Conservation (phyloP, 2,113 vertebrate species). For the Panthera leo region DNA sequence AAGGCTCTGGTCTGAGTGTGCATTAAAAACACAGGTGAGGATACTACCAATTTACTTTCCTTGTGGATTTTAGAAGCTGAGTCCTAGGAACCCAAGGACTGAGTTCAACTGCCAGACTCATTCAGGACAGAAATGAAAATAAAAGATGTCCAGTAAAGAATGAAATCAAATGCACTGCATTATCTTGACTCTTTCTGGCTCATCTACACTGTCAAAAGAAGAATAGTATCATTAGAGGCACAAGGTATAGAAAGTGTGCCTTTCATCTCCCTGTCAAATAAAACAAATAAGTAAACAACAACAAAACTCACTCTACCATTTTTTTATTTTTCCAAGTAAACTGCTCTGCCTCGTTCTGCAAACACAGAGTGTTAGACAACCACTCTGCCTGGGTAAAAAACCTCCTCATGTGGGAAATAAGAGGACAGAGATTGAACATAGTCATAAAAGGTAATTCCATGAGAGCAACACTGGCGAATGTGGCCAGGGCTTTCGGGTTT, state of each 20-base stretch:
- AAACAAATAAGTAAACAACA: background rate
- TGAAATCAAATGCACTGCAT: background rate
- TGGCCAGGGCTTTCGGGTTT: background rate
- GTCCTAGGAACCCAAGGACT: background rate
- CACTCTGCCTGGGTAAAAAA: background rate
- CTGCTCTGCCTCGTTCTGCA: background rate
- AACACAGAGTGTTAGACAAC: background rate
- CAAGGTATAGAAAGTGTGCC: background rate
- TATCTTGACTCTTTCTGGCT: background rate
- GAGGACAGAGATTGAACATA: background rate
- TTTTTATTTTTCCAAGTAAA: background rate
- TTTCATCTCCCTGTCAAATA: background rate
- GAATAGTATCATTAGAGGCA: background rate
- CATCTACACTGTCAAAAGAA: background rate
- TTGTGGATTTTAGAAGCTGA: background rate
- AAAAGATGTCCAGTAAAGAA: background rate
- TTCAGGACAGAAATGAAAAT: background rate
- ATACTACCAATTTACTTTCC: too few species aligned
- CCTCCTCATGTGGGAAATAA: background rate
- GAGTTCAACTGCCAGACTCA: background rate
- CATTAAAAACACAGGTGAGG: background rate
- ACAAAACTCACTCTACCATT: background rate
- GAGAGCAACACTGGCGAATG: fast-evolving
- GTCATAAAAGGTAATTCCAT: background rate
- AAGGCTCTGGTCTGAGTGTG: background rate